Evolutionary conservation across 2,888 invertebrate species (phyloP), one percentile per base, ranked within the genome.

Genomic region (Mimachlamys varia): DNA sequence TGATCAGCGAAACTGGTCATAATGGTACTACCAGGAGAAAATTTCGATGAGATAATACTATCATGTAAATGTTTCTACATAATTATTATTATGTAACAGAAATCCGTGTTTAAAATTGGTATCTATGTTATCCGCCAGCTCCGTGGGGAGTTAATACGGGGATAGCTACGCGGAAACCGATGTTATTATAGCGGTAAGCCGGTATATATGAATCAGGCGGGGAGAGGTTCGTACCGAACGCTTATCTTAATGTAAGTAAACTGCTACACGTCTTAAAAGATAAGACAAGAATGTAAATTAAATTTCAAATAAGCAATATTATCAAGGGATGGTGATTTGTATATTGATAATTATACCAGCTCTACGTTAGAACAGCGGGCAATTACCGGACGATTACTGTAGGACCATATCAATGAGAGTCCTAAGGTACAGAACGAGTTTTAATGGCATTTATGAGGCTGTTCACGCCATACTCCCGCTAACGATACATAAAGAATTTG

Each of bases 211-310:
- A 76, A 33, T 76, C 76, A 76, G 76, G 33, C 27, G 33, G 76
- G 76, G 76, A 76, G 76, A 76, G 76, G 76, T 22, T 33, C 27
- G 13, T 1, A 33, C 76, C 10, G 33, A 76, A 76, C 4, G 33
- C 13, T 76, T 76, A 76, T 76, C 76, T 76, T 27, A 12, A 76
- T 76, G 76, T 76, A 76, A 33, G 76, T 76, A 76, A 27, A 76
- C 76, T 76, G 33, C 7, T 33, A 15, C 33, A 76, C 33, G 76
- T 76, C 76, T 76, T 76, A 33, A 33, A 76, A 33, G 76, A 76
- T 76, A 76, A 76, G 76, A 76, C 76, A 76, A 15, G 33, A 33
- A 27, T 76, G 76, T 76, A 76, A 76, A 76, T 27, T 5, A 33
- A 76, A 33, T 76, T 76, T 76, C 10, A 76, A 76, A 76, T 76